phyloP scores from a whole-genome alignment of 2,888 invertebrate species.

The Lacanobia oleracea region DNA sequence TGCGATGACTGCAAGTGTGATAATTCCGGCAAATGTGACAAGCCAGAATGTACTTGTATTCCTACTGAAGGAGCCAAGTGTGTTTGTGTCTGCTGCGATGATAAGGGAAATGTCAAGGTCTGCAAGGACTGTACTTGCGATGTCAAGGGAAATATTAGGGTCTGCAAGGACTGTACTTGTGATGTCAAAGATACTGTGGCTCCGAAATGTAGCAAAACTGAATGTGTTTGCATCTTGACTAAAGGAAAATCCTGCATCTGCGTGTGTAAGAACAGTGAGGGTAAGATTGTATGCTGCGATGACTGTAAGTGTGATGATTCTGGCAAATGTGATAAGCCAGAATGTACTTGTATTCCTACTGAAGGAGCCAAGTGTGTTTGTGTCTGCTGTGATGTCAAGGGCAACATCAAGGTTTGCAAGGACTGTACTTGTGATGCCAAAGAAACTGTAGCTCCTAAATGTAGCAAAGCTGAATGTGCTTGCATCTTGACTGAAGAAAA shows the following conservation, averaged over 20 bases:
- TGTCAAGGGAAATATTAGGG: constrained; percentile 24
- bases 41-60: neutral
- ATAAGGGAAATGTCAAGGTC: constrained; percentile 4
- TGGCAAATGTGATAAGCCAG: constrained; percentile 18
- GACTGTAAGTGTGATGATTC: constrained; percentile 62
- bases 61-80: neutral
- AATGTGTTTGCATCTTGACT: constrained; percentile 67
- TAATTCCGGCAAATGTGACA: neutral
- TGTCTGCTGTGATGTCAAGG: constrained; percentile 45
- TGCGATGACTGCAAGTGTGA: neutral
- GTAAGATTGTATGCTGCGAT: constrained; percentile 53
- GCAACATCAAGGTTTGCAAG: constrained; percentile 37
- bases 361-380: constrained; percentile 41
- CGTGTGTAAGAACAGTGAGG: constrained; percentile 36
- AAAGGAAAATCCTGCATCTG: constrained; percentile 45
- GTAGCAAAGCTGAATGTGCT: constrained; percentile 55
- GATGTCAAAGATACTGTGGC: neutral
- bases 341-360: constrained; percentile 16
- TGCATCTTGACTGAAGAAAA: constrained; percentile 66
- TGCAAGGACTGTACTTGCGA: constrained; percentile 43
- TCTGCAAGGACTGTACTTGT: constrained; percentile 63
- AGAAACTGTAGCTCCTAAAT: constrained; percentile 8
- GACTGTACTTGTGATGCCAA: constrained; percentile 43
- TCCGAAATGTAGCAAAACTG: constrained; percentile 13
- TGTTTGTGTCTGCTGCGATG: neutral